phyloP scores from a whole-genome alignment of 2,888 invertebrate genomes.

The Hirtodrosophila confusa region DNA sequence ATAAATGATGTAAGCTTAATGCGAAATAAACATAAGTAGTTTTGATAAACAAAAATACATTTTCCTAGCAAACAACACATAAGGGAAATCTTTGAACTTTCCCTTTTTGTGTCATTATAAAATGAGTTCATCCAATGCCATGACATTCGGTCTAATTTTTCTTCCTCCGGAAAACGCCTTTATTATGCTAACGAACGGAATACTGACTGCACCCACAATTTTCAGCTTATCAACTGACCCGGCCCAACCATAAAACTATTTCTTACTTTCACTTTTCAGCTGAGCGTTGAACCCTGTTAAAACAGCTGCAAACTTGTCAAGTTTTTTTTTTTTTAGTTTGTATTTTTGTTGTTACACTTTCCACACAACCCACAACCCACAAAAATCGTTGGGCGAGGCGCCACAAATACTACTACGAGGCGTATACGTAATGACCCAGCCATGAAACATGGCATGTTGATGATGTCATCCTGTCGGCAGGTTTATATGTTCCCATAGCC shows the following conservation, averaged over 20 bases:
- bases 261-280: constrained; percentile 59
- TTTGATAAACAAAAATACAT: no score
- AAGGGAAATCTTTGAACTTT: background rate
- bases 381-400: constrained; percentile 33
- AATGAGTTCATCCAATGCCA: constrained; percentile 61
- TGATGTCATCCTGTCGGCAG: constrained; percentile 59
- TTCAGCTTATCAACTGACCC: constrained; percentile 25
- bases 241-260: constrained; percentile 15
- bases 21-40: no score
- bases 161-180: constrained; percentile 1
- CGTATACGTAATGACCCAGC: constrained; percentile 50
- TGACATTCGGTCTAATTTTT: constrained; percentile 20
- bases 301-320: constrained; percentile 19
- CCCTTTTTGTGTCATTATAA: constrained; percentile 14
- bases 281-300: constrained; percentile 56
- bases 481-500: constrained; percentile 26
- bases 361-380: background rate
- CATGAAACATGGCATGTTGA: constrained; percentile 41
- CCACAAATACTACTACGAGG: constrained; percentile 52
- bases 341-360: constrained; percentile 8
- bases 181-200: constrained; percentile 29
- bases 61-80: background rate
- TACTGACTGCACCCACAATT: constrained; percentile 22
- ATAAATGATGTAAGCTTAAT: no score
- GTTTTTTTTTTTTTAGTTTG: constrained; percentile 6